phyloP scores from a whole-genome alignment of 2,797 vertebrate species.

The Streptopelia turtur region DNA sequence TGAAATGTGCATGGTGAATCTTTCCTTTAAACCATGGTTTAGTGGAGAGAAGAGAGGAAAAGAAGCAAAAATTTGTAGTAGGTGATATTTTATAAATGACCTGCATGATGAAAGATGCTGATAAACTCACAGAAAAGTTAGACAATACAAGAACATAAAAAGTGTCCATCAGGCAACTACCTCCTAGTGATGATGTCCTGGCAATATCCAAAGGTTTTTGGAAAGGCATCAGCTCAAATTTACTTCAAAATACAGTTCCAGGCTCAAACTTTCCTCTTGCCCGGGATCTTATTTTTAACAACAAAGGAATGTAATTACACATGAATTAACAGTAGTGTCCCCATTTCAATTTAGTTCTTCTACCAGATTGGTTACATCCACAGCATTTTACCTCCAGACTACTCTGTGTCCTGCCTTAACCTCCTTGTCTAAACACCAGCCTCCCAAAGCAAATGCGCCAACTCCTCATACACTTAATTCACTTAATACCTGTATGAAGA shows the following conservation, averaged over 20 bases:
- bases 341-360: constrained; percentile 17
- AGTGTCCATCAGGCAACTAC: background rate
- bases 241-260: constrained; percentile 9
- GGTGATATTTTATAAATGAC: background rate
- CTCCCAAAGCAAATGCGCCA: background rate
- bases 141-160: background rate
- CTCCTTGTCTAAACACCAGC: background rate
- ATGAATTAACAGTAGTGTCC: constrained; percentile 25
- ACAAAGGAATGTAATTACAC: constrained; percentile 34
- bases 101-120: background rate
- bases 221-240: background rate
- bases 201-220: background rate
- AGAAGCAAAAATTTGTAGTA: background rate
- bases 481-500: background rate
- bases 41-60: background rate
- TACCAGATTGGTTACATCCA: background rate
- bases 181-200: background rate
- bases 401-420: constrained; percentile 2
- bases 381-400: background rate
- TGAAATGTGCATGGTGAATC: background rate
- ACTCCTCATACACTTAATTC: background rate
- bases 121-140: background rate
- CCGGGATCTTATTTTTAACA: constrained; percentile 32
- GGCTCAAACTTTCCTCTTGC: constrained; percentile 7
- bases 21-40: background rate